These are phyloP conservation scores for human (Homo sapiens) DNA, from an alignment of 2,113 vertebrate genomes.

Conservation along the genomic window DNA sequence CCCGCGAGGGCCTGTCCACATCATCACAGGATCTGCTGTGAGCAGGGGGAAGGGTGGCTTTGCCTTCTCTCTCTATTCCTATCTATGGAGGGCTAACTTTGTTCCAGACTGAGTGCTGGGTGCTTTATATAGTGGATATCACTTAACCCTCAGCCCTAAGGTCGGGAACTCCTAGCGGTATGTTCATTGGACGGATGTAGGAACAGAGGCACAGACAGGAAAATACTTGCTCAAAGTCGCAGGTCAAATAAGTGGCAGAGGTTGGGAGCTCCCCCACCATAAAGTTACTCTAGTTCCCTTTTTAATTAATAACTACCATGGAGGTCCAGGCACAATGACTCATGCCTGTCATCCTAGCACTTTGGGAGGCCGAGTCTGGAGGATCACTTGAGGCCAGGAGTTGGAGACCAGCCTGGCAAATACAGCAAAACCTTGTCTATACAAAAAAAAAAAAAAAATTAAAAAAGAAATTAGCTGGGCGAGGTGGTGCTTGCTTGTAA, in stretches of 20 bases:
- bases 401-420: no score
- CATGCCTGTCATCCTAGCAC: no score
- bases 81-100: rapidly evolving
- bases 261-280: not conserved
- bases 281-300: not conserved
- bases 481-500: no score
- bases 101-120: not conserved
- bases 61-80: not conserved
- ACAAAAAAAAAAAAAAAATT: no score
- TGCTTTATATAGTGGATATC: not conserved
- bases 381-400: no score
- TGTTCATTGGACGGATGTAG: not conserved
- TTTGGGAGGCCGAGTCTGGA: no score
- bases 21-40: slow-evolving; percentile 93
- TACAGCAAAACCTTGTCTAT: no score
- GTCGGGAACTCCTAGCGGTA: rapidly evolving
- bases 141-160: not conserved
- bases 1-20: slow-evolving; percentile 90
- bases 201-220: not conserved
- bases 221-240: not conserved
- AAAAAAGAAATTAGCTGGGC: no score
- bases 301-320: not conserved
- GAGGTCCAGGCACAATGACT: no score
- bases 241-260: not conserved
- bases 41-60: slow-evolving; percentile 69